Base-by-base conservation (phyloP, 2,797 vertebrate species). In the Cynopterus sphinx region DNA sequence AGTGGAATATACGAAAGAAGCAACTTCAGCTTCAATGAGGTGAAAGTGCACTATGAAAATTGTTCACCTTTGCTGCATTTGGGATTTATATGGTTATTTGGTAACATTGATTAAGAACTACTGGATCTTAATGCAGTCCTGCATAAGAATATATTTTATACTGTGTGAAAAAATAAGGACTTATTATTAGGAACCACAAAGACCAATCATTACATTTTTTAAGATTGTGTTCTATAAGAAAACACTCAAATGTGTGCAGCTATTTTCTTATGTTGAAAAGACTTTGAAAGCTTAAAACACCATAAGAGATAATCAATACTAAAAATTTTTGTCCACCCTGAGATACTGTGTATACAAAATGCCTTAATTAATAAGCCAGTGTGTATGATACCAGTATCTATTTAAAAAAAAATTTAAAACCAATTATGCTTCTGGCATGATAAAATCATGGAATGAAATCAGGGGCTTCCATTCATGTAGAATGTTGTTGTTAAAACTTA, bases 21-120 rank as follows among this genome's bases (percentile, higher is more conserved):
- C 98, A 97, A 95, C 98, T 98, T 98, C 98, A 98, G 95, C 98
- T 98, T 98, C 97, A 98, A 33, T 98, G 98, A 98, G 98, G 98
- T 98, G 98, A 98, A 98, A 98, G 98, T 98, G 98, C 98, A 96
- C 98, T 98, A 96, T 97, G 97, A 96, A 98, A 98, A 98, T 97
- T 98, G 73, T 98, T 98, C 97, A 92, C 98, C 97, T 98, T 98
- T 97, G 98, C 97, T 98, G 97, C 97, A 91, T 98, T 97, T 97
- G 97, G 97, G 98, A 98, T 97, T 97, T 17, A 9, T 90, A 96
- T 97, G 97, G 82, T 98, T 97, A 85, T 91, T 97, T 96, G 95
- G 90, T 96, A 92, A 95, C 75, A 88, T 97, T 87, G 67, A 97
- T 97, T 96, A 98, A 98, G 97, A 97, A 97, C 98, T 98, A 96